Conservation (phyloP, 2,797 vertebrate species). For the Sebastes taczanowskii region DNA sequence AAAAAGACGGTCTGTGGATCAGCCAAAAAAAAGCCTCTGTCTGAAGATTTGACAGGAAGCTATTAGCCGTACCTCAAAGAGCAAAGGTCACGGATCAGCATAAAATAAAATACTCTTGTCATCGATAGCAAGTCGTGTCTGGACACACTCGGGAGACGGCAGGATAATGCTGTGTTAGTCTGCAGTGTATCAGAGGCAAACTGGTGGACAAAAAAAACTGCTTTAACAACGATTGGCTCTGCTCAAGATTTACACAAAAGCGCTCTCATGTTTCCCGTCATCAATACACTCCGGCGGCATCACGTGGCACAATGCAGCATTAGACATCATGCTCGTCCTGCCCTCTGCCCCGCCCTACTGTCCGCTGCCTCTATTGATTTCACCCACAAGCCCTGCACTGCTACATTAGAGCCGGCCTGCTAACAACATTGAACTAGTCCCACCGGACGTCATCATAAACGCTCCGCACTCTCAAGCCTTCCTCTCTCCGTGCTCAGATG, state of each 20-base stretch:
- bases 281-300: constrained; percentile 34
- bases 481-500: neutral
- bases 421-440: constrained; percentile 56
- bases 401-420: constrained; percentile 53
- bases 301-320: constrained; percentile 56
- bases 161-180: neutral
- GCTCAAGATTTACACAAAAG: constrained; percentile 50
- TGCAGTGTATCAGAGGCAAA: constrained; percentile 8
- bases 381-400: constrained; percentile 43
- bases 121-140: neutral
- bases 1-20: neutral
- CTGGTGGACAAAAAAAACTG: neutral
- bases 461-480: constrained; percentile 16
- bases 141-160: neutral
- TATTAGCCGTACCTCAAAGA: neutral
- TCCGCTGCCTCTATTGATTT: constrained; percentile 64
- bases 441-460: constrained; percentile 33
- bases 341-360: constrained; percentile 46
- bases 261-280: constrained; percentile 65
- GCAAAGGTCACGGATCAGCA: neutral
- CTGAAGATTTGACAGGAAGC: neutral
- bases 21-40: neutral
- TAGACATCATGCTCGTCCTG: constrained; percentile 13
- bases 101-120: neutral
- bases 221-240: constrained; percentile 37